Conservation (phyloP, 2,113 vertebrate genomes). For the Hepsetus odoe region DNA sequence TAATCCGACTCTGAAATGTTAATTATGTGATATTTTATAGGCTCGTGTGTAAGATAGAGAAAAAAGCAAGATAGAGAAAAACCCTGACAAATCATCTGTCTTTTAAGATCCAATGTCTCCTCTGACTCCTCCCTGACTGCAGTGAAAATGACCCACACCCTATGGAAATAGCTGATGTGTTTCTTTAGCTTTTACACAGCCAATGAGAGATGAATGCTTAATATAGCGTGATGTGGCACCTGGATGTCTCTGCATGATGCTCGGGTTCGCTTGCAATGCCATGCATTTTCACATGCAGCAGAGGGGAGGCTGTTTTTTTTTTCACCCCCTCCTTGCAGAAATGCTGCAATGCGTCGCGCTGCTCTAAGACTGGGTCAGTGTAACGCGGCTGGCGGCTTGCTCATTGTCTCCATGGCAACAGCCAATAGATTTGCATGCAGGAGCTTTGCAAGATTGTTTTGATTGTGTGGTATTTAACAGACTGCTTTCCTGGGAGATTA, state of each 20-base stretch:
- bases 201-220: constrained; percentile 55
- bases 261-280: constrained; percentile 46
- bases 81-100: constrained; percentile 5
- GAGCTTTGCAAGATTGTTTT: constrained; percentile 55
- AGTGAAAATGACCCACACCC: constrained; percentile 33
- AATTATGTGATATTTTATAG: not conserved
- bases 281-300: constrained; percentile 52
- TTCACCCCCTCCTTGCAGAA: constrained; percentile 68
- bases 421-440: constrained; percentile 59
- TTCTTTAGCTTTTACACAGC: constrained; percentile 43
- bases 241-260: constrained; percentile 42
- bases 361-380: constrained; percentile 77
- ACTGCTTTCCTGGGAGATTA: constrained; percentile 47
- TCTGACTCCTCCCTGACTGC: constrained; percentile 52
- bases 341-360: constrained; percentile 83
- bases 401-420: constrained; percentile 73
- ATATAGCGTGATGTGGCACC: constrained; percentile 60
- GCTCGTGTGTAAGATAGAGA: not conserved
- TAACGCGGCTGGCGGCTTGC: constrained; percentile 70
- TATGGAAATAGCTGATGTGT: constrained; percentile 48
- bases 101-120: constrained; percentile 49
- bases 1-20: not conserved
- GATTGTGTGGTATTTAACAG: constrained; percentile 41
- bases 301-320: constrained; percentile 40
- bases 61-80: not conserved